Evolutionary conservation across 2,113 vertebrate species (phyloP), one percentile per base, ranked within the genome.

Genomic region (Psittacus erithacus): DNA sequence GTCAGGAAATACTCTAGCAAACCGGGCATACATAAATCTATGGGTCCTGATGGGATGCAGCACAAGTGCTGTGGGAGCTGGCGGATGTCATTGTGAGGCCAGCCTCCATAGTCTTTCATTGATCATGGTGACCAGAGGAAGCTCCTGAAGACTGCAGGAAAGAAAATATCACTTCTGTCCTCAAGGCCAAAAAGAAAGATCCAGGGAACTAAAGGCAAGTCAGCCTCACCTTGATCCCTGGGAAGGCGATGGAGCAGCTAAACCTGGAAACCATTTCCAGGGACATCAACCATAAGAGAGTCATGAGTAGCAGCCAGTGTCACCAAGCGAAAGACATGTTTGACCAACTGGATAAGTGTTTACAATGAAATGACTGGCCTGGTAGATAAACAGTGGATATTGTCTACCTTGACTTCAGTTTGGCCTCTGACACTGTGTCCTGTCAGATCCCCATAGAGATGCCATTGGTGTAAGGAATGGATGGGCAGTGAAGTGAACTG

Each of bases 391-490:
- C 19, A 38, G 19, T 12, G 14, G 9, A 4, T 38, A 20, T 9
- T 46, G 13, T 28, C 29, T 17, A 5, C 14, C 25, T 28, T 2
- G 8, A 31, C 8, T 46, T 73, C 38, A 28, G 10, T 35, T n/a
- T 27, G 33, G 28, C 8, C 55, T 63, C 17, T 55, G 29, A 5
- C 13, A 29, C 15, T 10, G 10, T 20, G 17, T 55, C 18, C 43
- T 5, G 0, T n/a, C 33, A 57, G 15, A 57, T 24, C 49, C 43
- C 13, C 5, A 7, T 2, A 29, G 18, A 59, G 43, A 33, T n/a
- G 8, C 13, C 39, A 13, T 5, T 29, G 50, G 29, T 15, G 24
- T 15, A 59, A 2, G 11, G 31, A 31, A 13, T 2, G 6, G 25
- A 13, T 68, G 17, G 67, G 24, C 25, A 75, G 16, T 25, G 16